Evolutionary conservation across 2,797 vertebrate species (phyloP).

Genomic region (Coendou prehensilis): DNA sequence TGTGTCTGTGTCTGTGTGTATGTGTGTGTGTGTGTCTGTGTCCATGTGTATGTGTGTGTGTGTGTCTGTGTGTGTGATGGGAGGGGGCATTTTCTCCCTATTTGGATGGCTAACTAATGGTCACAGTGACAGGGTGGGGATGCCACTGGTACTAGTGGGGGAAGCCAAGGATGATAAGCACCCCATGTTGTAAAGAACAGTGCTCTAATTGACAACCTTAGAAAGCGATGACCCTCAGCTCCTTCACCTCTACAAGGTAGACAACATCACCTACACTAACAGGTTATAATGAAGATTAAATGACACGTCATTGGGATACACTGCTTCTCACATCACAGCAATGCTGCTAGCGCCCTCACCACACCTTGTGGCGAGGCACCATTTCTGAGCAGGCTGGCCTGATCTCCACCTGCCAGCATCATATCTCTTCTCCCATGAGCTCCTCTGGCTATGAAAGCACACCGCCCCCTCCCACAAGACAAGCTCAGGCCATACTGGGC

Average conservation of each 20-base stretch:
- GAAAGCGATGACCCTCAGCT: neutral
- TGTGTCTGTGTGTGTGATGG: neutral
- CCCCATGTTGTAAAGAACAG: neutral
- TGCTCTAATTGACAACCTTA: neutral
- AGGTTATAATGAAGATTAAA: neutral
- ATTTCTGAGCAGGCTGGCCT: neutral
- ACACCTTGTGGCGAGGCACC: fast-evolving
- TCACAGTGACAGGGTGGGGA: neutral
- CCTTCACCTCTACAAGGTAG: neutral
- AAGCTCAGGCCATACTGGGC: neutral
- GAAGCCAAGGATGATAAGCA: neutral
- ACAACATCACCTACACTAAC: neutral
- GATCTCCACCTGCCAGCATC: neutral
- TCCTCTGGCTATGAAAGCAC: neutral
- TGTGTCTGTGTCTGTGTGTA: too few species aligned
- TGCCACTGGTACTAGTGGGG: neutral
- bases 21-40: neutral
- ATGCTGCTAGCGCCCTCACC: neutral
- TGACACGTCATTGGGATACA: neutral
- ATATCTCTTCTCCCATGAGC: neutral
- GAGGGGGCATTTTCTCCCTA: neutral
- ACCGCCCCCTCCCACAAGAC: neutral
- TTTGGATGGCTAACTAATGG: neutral
- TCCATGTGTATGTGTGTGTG: neutral
- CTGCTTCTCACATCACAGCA: neutral